Percentiles rank a stretch among this genome's conserved stretches.
Evolutionary conservation across 2,113 vertebrate species (phyloP).

Genomic region (Stictonetta naevosa): DNA sequence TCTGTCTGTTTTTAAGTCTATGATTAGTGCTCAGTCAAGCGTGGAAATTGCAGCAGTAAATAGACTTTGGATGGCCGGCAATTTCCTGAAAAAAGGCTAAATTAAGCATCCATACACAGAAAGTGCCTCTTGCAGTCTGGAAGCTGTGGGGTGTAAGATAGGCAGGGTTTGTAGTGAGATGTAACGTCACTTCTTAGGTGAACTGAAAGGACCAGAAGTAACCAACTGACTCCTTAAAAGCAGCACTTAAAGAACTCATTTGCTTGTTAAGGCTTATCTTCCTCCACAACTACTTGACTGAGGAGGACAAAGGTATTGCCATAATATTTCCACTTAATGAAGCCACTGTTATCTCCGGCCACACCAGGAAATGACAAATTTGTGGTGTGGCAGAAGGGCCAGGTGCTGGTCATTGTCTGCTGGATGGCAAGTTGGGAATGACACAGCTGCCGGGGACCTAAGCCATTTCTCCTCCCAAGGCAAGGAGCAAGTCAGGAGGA

Average conservation of each 20-base stretch:
- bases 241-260: not conserved
- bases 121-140: not conserved
- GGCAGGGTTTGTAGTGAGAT: not conserved
- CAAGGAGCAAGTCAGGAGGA: not conserved
- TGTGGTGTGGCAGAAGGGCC: not conserved
- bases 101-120: not conserved
- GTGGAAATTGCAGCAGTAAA: not conserved
- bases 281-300: not conserved
- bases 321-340: not conserved
- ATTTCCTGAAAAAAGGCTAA: not conserved
- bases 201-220: not conserved
- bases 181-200: not conserved
- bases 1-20: not conserved
- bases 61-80: not conserved
- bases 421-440: not conserved
- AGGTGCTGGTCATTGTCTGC: not conserved
- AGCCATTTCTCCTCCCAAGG: not conserved
- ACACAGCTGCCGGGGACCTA: not conserved
- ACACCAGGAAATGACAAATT: not conserved
- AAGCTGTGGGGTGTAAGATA: not conserved
- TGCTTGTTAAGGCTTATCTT: not conserved
- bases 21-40: not conserved
- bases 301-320: not conserved
- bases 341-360: not conserved
- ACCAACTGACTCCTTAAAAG: not conserved